Evolutionary conservation across 2,888 invertebrate species (phyloP).

Genomic region (Embidobia sp.): DNA sequence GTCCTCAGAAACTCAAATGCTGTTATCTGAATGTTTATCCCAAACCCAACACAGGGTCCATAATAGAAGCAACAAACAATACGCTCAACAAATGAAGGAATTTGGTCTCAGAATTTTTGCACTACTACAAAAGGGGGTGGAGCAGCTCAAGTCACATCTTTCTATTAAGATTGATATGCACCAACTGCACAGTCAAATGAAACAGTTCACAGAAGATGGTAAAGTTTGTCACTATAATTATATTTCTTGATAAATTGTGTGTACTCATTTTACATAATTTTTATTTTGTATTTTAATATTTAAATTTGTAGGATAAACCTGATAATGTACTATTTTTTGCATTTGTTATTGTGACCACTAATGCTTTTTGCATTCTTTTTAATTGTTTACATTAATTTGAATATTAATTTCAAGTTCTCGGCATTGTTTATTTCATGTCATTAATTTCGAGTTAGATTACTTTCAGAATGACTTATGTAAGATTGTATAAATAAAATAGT

Average conservation of each 20-base stretch:
- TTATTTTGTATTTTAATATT: slow-evolving; percentile 6
- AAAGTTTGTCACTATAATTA: too few relatives aligned
- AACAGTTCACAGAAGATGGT: slow-evolving; percentile 42
- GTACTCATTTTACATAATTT: neutral
- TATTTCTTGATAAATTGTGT: neutral
- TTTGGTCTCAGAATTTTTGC: slow-evolving; percentile 65
- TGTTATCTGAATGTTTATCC: slow-evolving; percentile 68
- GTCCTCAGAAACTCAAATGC: slow-evolving; percentile 75
- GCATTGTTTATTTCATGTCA: too few relatives aligned
- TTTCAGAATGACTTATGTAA: too few relatives aligned
- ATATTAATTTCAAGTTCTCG: too few relatives aligned
- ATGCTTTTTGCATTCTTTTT: too few relatives aligned
- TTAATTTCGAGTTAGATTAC: too few relatives aligned
- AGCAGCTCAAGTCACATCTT: slow-evolving; percentile 47
- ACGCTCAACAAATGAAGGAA: slow-evolving; percentile 69
- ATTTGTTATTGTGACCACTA: too few relatives aligned
- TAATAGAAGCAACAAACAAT: slow-evolving; percentile 69
- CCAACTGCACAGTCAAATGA: slow-evolving; percentile 36
- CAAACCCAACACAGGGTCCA: slow-evolving; percentile 69
- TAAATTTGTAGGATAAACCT: too few relatives aligned
- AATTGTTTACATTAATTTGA: too few relatives aligned
- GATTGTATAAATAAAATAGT: neutral
- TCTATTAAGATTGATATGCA: slow-evolving; percentile 26
- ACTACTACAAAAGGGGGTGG: slow-evolving; percentile 70
- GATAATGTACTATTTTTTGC: too few relatives aligned